Evolutionary conservation across 2,113 vertebrate species (phyloP), one percentile per base, ranked within the genome.

Genomic region (Entelurus aequoreus): DNA sequence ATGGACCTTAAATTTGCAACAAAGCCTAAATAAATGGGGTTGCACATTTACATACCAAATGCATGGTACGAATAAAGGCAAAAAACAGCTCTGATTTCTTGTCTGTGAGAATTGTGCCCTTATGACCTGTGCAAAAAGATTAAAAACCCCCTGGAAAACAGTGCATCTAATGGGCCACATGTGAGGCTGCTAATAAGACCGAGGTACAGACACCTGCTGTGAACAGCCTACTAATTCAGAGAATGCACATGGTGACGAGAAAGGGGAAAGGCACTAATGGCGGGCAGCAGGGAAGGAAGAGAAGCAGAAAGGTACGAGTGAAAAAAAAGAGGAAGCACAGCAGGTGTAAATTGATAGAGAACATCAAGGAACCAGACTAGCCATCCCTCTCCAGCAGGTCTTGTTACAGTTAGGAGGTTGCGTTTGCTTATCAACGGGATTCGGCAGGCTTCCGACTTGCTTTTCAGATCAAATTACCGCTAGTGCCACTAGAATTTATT

Each of bases 361-460:
- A 49, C 54, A 60, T 54, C 54, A 65, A 58, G 16, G 8, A 21
- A 47, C 68, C 72, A 63, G 37, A 35, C 62, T 53, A 67, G 65
- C 63, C 64, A 61, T 62, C 66, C 68, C 68, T 71, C 65, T 79
- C 64, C 70, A 75, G 61, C 38, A 12, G 54, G 48, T 81, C 77
- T 62, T 80, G 78, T 85, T 84, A 79, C 68, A 72, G 71, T 72
- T 69, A 62, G 54, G 64, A 66, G 65, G 54, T 21, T 51, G 54
- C 54, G 61, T 89, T 86, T 87, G 83, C 87, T 88, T 87, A 88
- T 82, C 81, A 61, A 61, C 63, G 47, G 70, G 70, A 62, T 74
- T 71, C 74, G 0, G 16, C 71, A 76, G 65, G 75, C 66, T 52
- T 58, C 56, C 48, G 14, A 53, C 66, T 67, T 51, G 82, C 78